These are phyloP conservation scores for Epinotia ramella DNA, from an alignment of 2,888 invertebrate genomes.

Conservation along the genomic window DNA sequence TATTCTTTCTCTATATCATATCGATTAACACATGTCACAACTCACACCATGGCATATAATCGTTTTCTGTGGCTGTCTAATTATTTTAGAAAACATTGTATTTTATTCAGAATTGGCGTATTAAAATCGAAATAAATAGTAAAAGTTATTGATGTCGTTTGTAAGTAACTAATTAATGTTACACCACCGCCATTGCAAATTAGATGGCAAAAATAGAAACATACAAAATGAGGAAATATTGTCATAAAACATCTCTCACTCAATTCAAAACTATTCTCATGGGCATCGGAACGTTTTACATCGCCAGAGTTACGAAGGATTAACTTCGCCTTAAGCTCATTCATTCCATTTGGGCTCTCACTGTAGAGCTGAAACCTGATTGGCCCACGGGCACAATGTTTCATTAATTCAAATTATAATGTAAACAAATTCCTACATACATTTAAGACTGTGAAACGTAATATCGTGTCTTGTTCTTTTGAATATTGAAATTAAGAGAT, in stretches of 20 bases:
- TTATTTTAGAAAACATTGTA: too few relatives aligned
- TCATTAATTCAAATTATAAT: constrained; percentile 49
- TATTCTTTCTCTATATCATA: too few relatives aligned
- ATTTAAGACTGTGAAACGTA: constrained; percentile 23
- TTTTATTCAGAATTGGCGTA: too few relatives aligned
- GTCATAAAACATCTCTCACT: not conserved
- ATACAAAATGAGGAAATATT: not conserved
- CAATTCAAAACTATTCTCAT: not conserved
- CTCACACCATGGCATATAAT: too few relatives aligned
- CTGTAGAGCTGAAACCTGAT: constrained; percentile 46
- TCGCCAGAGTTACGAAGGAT: constrained; percentile 1
- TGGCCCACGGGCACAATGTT: constrained; percentile 42
- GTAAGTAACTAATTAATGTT: too few relatives aligned
- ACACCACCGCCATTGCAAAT: too few relatives aligned
- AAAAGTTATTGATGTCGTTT: too few relatives aligned
- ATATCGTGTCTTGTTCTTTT: constrained; percentile 17
- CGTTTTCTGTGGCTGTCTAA: too few relatives aligned
- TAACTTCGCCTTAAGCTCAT: constrained; percentile 45
- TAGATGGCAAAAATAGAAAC: too few relatives aligned
- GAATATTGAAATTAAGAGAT: constrained; percentile 6
- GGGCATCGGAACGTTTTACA: not conserved
- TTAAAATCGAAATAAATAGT: too few relatives aligned
- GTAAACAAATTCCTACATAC: constrained; percentile 43
- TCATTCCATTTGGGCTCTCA: constrained; percentile 49
- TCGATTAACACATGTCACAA: too few relatives aligned